Base-by-base conservation (phyloP, 2,888 invertebrate genomes). In the Lingula anatina region DNA sequence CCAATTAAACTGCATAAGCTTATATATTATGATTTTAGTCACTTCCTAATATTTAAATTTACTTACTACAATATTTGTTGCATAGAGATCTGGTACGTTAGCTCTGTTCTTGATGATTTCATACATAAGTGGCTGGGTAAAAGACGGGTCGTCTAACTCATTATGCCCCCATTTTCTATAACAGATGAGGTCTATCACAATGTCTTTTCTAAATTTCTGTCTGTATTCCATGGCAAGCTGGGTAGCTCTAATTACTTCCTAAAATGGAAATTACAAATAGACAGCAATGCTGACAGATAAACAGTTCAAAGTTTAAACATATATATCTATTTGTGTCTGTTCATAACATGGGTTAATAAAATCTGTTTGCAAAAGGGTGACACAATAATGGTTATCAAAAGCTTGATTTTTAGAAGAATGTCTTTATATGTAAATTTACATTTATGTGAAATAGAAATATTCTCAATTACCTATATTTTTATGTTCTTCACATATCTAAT, bases 101-200 rank as follows among this genome's bases (percentile, higher is more conserved):
- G 88, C 86, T 23, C 71, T 60, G 18, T 57, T 60, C 18, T 70
- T 68, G 26, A 80, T 78, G 4, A 59, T 64, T 68, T 84, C 82
- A 73, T 99, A 99, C 65, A 94, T 81, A 28, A 84, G 69, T 0
- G 99, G 99, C 80, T 97, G 95, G 2, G 97, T 99, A 71, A 97
- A 91, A 1, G 89, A 89, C 0, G 99, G 97, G 77, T 99, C 96
- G 71, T 99, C 99, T 35, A 99, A 70, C 75, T 99, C 97, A 71
- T 99, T 99, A 78, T 99, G 99, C 0, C 97, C 97, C 88, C 90
- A 92, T 53, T 64, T 65, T 46, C 96, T 83, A 76, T 85, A 99
- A 78, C 97, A 97, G 69, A 93, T 86, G 70, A 93, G 80, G 78
- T 96, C 93, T 18, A 97, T 83, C 65, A 94, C 88, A n/a, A 94